Percentiles rank a stretch among this genome's conserved stretches.
Conservation (phyloP, 2,797 vertebrate species). For the Eupleurogrammus muticus region DNA sequence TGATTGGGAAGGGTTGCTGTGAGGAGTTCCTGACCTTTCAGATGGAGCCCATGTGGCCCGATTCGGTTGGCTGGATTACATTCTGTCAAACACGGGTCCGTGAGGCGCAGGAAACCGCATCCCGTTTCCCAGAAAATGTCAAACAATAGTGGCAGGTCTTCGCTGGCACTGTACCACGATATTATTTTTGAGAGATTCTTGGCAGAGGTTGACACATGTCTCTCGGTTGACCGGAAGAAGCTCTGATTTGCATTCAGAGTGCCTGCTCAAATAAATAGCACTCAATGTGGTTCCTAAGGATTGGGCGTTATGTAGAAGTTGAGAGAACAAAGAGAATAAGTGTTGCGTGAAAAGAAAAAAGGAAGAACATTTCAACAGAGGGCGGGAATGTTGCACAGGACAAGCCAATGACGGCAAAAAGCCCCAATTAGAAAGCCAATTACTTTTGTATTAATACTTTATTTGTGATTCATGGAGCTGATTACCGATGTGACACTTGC, state of each 20-base stretch:
- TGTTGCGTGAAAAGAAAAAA: slow-evolving; percentile 16
- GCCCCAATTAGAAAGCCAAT: slow-evolving; percentile 72
- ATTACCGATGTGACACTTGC: slow-evolving; percentile 64
- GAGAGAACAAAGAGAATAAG: slow-evolving; percentile 28
- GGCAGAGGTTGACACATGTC: slow-evolving; percentile 67
- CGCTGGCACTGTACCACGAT: slow-evolving; percentile 47
- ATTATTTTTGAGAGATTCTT: slow-evolving; percentile 63
- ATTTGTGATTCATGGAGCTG: slow-evolving; percentile 76
- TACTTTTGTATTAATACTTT: slow-evolving; percentile 75
- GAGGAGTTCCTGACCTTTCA: slow-evolving; percentile 77
- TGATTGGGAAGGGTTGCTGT: slow-evolving; percentile 66
- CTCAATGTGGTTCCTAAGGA: slow-evolving; percentile 51
- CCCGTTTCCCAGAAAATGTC: slow-evolving; percentile 71
- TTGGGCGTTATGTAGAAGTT: slow-evolving; percentile 37
- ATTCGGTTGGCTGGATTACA: slow-evolving; percentile 76
- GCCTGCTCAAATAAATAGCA: slow-evolving; percentile 65
- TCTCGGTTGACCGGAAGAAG: slow-evolving; percentile 67
- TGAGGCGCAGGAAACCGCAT: slow-evolving; percentile 62
- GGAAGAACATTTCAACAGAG: slow-evolving; percentile 29
- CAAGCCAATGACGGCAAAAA: slow-evolving; percentile 53
- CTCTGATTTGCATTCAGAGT: slow-evolving; percentile 70
- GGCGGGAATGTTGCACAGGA: slow-evolving; percentile 41
- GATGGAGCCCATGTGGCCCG: slow-evolving; percentile 74
- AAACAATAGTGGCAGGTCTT: slow-evolving; percentile 68
- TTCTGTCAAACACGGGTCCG: slow-evolving; percentile 78